Evolutionary conservation across 2,113 vertebrate genomes (phyloP).

Genomic region (Carollia perspicillata): DNA sequence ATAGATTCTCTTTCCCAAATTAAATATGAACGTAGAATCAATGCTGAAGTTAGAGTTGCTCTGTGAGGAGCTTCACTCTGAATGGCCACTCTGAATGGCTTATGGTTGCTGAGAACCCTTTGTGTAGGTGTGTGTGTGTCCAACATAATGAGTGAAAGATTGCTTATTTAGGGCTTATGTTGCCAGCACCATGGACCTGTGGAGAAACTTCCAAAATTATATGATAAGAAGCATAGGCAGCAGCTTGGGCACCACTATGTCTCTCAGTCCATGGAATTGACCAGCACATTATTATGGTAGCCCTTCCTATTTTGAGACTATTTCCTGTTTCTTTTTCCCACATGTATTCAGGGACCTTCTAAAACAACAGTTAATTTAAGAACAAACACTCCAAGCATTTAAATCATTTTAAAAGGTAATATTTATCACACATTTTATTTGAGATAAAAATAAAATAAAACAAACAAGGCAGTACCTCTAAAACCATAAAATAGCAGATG

Average conservation of each 20-base stretch:
- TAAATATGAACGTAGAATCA: background rate
- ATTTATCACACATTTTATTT: background rate
- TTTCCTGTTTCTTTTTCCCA: conserved; percentile 43
- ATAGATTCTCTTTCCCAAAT: background rate
- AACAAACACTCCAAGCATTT: background rate
- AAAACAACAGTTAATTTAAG: background rate
- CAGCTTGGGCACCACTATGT: background rate
- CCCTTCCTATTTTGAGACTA: background rate
- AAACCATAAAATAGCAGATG: background rate
- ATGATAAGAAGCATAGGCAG: background rate
- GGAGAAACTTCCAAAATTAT: background rate
- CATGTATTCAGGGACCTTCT: background rate
- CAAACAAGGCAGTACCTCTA: background rate
- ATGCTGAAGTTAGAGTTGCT: background rate
- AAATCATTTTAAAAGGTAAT: background rate
- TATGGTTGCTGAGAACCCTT: background rate
- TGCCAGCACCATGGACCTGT: background rate
- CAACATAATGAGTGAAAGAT: background rate
- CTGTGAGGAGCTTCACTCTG: background rate
- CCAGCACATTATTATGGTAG: background rate
- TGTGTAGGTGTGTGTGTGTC: background rate
- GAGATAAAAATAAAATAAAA: conserved; percentile 7
- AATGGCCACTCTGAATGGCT: background rate
- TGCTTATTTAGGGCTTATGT: background rate
- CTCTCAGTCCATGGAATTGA: background rate